A percentile compares a stretch with the other conserved stretches of the same genome.
These are phyloP conservation scores for Limnephilus auricula DNA, from an alignment of 2,888 invertebrate genomes.

Conservation along the genomic window DNA sequence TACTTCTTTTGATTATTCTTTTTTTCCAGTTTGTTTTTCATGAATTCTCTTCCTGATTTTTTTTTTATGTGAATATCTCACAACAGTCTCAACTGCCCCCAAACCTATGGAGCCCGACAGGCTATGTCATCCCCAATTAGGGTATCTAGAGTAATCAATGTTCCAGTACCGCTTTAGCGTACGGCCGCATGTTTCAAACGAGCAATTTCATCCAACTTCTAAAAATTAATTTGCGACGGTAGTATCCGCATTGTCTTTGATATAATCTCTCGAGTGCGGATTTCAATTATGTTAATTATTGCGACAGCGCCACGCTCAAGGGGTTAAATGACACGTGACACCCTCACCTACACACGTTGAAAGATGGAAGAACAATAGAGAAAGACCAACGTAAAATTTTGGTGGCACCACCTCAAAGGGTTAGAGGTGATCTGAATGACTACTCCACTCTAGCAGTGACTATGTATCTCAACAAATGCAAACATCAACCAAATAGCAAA, in stretches of 20 bases:
- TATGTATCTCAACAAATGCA: no score
- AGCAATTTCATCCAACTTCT: not conserved
- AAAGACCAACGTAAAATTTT: not conserved
- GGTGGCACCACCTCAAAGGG: no score
- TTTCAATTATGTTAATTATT: slow-evolving; percentile 27
- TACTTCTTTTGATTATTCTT: no score
- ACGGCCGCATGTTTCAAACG: not conserved
- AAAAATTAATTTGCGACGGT: not conserved
- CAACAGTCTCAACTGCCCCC: no score
- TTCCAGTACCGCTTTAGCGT: not conserved
- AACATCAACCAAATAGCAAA: no score
- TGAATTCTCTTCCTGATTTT: no score
- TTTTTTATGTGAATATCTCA: no score
- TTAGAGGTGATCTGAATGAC: no score
- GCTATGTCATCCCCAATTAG: no score
- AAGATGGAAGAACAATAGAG: not conserved
- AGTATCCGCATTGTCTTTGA: not conserved
- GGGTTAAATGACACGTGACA: slow-evolving; percentile 27
- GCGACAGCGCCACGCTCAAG: not conserved
- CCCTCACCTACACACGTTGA: not conserved
- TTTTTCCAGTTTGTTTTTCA: no score
- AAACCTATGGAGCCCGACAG: no score
- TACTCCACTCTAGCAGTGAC: no score
- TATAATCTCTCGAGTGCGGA: slow-evolving; percentile 14
- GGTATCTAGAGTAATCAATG: not conserved